Percentiles rank a stretch among this genome's conserved stretches.
These are phyloP conservation scores for Lasioglossum malachurum DNA, from an alignment of 2,888 invertebrate genomes.

Conservation along the genomic window DNA sequence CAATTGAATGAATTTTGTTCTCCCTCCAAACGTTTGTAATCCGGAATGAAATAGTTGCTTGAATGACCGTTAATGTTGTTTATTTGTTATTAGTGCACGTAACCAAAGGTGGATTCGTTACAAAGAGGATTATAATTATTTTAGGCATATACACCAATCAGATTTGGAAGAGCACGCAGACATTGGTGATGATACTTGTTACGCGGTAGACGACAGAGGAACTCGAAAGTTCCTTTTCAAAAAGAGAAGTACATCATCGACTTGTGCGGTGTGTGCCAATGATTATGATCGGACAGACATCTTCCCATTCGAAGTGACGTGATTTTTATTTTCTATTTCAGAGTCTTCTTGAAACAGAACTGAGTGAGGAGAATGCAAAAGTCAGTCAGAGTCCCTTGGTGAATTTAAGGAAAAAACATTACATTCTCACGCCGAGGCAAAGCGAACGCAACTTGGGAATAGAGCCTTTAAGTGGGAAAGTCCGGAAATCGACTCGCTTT, in stretches of 20 bases:
- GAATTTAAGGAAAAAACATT: slow-evolving; percentile 90
- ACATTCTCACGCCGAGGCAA: slow-evolving; percentile 93
- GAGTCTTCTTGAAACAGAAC: slow-evolving; percentile 93
- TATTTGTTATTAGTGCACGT: not conserved
- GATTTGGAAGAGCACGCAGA: slow-evolving; percentile 89
- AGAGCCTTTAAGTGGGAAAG: slow-evolving; percentile 79
- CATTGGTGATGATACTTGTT: slow-evolving; percentile 88
- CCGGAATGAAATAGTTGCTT: not conserved
- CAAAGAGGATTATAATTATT: slow-evolving; percentile 21
- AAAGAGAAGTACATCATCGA: slow-evolving; percentile 95
- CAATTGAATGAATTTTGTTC: not conserved
- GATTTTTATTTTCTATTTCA: slow-evolving; percentile 79
- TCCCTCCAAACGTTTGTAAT: not conserved
- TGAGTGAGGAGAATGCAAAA: slow-evolving; percentile 90
- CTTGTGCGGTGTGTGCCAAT: slow-evolving; percentile 89
- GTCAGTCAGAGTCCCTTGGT: slow-evolving; percentile 92
- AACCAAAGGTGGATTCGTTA: not conserved
- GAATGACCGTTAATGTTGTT: not conserved
- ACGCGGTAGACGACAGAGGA: slow-evolving; percentile 91
- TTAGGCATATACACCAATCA: slow-evolving; percentile 90
- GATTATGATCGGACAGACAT: not conserved
- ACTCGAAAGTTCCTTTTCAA: slow-evolving; percentile 94
- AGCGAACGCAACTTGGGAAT: slow-evolving; percentile 91
- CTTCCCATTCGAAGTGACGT: not conserved
- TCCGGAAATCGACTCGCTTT: slow-evolving; percentile 86